Conservation (phyloP, 1,140 invertebrate species). For the Drosophila kohkoa region DNA sequence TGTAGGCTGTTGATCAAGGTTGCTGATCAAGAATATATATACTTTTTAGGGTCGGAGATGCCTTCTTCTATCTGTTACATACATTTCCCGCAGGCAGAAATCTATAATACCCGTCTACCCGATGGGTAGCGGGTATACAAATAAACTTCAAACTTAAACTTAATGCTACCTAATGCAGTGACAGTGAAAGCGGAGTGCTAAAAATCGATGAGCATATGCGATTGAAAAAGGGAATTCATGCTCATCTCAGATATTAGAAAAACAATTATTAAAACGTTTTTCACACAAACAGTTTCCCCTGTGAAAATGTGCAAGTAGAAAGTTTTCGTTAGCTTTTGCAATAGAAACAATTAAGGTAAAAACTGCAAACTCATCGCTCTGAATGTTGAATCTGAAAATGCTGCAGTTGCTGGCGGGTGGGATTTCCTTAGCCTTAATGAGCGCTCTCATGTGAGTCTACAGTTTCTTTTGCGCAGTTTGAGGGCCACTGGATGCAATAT, state of each 20-base stretch:
- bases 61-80: too few species aligned
- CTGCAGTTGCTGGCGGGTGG: slow-evolving; percentile 12
- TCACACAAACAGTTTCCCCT: slow-evolving; percentile 41
- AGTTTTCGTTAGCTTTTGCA: slow-evolving; percentile 54
- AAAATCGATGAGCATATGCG: slow-evolving; percentile 1
- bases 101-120: too few species aligned
- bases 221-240: slow-evolving; percentile 29
- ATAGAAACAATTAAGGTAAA: slow-evolving; percentile 70
- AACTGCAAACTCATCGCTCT: slow-evolving; percentile 44
- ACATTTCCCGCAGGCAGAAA: too few species aligned
- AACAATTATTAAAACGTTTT: slow-evolving; percentile 37
- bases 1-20: too few species aligned
- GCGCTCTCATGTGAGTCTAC: slow-evolving; percentile 20
- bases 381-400: slow-evolving; percentile 40
- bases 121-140: too few species aligned
- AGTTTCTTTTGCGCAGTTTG: slow-evolving; percentile 9
- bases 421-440: slow-evolving; percentile 42
- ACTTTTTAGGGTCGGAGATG: too few species aligned
- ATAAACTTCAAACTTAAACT: too few species aligned
- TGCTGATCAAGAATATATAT: too few species aligned
- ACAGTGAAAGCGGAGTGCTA: slow-evolving; percentile 22
- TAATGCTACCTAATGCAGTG: neutral
- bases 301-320: slow-evolving; percentile 67
- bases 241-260: slow-evolving; percentile 14
- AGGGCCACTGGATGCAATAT: slow-evolving; percentile 14